Conservation (phyloP, 2,888 invertebrate genomes). For the Mesorhabditis sp. region DNA sequence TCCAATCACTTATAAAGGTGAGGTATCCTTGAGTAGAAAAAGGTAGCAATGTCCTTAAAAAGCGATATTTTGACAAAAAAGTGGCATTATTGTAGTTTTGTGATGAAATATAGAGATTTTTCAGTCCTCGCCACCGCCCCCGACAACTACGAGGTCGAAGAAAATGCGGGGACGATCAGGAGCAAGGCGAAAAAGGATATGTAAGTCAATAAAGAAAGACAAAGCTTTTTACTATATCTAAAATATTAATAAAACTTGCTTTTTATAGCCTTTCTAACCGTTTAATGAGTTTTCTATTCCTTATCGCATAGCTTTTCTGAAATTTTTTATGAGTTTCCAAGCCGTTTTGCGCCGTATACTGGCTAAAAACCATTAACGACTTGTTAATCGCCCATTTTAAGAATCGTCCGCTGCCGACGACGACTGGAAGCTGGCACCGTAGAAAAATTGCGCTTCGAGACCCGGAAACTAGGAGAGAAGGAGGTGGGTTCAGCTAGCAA, state of each 20-base stretch:
- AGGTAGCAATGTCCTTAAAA: neutral
- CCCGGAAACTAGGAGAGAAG: constrained; percentile 12
- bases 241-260: too few species aligned
- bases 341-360: too few species aligned
- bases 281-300: too few species aligned
- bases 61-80: constrained; percentile 3
- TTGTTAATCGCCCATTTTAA: constrained; percentile 11
- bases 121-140: constrained; percentile 35
- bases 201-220: neutral
- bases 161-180: constrained; percentile 8
- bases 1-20: constrained; percentile 29
- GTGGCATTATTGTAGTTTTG: neutral
- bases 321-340: too few species aligned
- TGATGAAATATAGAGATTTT: constrained; percentile 5
- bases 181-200: neutral
- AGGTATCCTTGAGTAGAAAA: neutral
- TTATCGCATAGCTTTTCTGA: too few species aligned
- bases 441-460: constrained; percentile 25
- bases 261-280: too few species aligned
- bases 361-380: too few species aligned
- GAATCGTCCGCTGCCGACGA: constrained; percentile 26
- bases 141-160: constrained; percentile 23
- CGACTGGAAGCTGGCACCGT: constrained; percentile 21
- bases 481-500: constrained; percentile 8
- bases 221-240: too few species aligned